Evolutionary conservation across 2,888 invertebrate species (phyloP).

Genomic region (Polymixis flavicincta): DNA sequence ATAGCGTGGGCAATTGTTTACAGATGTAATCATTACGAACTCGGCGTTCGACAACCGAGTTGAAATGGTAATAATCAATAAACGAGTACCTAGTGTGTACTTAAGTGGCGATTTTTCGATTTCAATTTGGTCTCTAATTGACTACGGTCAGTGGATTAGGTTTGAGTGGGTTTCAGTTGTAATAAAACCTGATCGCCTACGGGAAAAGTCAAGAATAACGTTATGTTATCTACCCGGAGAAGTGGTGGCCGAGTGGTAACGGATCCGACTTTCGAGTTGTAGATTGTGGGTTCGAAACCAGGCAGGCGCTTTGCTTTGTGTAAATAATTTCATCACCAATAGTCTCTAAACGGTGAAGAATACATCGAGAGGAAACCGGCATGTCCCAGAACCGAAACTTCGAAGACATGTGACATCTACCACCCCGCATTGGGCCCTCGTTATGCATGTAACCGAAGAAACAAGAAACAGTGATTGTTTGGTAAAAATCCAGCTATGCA

Average conservation of each 20-base stretch:
- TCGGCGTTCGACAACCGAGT: constrained; percentile 44
- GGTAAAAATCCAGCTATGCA: too few relatives aligned
- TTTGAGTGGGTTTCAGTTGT: neutral
- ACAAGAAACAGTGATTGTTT: neutral
- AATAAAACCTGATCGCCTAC: neutral
- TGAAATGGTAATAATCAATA: constrained; percentile 60
- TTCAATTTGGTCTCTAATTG: constrained; percentile 9
- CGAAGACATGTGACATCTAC: too few relatives aligned
- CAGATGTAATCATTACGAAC: constrained; percentile 59
- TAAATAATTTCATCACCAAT: too few relatives aligned
- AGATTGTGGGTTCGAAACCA: too few relatives aligned
- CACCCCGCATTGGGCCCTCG: too few relatives aligned
- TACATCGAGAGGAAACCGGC: too few relatives aligned
- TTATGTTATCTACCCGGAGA: neutral
- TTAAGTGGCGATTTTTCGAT: constrained; percentile 4
- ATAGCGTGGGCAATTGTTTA: constrained; percentile 60
- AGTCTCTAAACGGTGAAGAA: too few relatives aligned
- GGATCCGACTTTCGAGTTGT: too few relatives aligned
- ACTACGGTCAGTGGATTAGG: neutral
- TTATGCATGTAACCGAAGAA: neutral
- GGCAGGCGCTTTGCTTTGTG: too few relatives aligned
- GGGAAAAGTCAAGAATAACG: neutral
- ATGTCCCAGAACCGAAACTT: too few relatives aligned
- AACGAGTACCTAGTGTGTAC: constrained; percentile 23
- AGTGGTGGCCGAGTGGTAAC: too few relatives aligned